Conservation (phyloP, 2,113 vertebrate species). For the Sialia sialis region DNA sequence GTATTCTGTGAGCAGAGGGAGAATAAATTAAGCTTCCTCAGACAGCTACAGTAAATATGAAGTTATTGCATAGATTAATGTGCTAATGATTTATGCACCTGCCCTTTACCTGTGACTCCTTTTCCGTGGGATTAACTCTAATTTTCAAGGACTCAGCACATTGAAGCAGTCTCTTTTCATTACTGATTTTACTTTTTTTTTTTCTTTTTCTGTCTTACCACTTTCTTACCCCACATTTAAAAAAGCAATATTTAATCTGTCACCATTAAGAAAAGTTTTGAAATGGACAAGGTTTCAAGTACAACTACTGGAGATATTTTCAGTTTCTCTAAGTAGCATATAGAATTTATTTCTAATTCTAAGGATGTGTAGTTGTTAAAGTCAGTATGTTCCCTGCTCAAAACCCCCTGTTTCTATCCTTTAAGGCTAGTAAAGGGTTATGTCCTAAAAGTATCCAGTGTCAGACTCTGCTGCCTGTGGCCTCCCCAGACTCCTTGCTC, state of each 20-base stretch:
- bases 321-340: background rate
- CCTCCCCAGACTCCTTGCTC: background rate
- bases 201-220: background rate
- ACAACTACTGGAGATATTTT: background rate
- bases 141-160: background rate
- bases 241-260: background rate
- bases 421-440: background rate
- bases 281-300: background rate
- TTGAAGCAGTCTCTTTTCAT: background rate
- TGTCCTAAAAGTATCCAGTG: background rate
- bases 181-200: background rate
- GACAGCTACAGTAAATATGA: conserved; percentile 6
- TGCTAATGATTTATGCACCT: background rate
- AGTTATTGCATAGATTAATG: background rate
- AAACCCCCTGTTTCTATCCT: background rate
- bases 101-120: background rate
- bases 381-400: background rate
- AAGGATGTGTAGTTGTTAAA: background rate
- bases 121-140: background rate
- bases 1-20: background rate
- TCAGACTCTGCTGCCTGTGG: background rate
- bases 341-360: background rate
- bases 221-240: background rate
- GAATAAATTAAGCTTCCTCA: conserved; percentile 4
- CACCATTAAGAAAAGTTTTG: background rate